A percentile compares a stretch with the other conserved stretches of the same genome.
phyloP scores from a whole-genome alignment of 2,888 invertebrate species.

The Rhorus exstirpatorius region DNA sequence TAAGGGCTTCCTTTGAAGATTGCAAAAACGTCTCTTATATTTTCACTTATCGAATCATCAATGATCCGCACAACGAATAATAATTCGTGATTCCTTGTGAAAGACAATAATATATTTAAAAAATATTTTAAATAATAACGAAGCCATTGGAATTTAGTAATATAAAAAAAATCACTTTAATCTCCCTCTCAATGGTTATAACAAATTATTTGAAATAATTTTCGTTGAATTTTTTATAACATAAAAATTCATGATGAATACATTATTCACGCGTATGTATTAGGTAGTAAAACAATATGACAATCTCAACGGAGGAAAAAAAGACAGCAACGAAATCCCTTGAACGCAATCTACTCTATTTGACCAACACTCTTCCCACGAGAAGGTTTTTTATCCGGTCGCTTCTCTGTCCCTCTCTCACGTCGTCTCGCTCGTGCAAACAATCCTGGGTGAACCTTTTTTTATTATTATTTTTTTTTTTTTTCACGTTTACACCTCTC shows the following conservation, averaged over 20 bases:
- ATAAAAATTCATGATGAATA: not conserved
- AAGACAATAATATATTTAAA: no score
- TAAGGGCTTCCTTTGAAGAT: no score
- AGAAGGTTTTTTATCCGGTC: conserved; percentile 73
- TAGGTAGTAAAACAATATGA: conserved; percentile 42
- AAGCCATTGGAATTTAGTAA: no score
- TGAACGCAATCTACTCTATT: conserved; percentile 75
- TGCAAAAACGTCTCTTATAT: no score
- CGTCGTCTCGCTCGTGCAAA: conserved; percentile 76
- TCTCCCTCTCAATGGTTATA: no score
- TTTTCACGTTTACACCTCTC: conserved; percentile 66
- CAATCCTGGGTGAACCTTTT: conserved; percentile 78
- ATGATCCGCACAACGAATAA: no score
- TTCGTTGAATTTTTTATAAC: not conserved
- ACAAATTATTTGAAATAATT: not conserved
- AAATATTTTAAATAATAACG: no score
- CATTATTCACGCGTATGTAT: not conserved
- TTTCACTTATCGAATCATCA: no score
- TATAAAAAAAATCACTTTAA: no score
- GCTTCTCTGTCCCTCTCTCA: conserved; percentile 70
- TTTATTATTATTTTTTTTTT: conserved; percentile 69
- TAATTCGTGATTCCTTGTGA: no score
- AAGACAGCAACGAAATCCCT: conserved; percentile 54
- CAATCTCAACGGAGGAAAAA: conserved; percentile 41
- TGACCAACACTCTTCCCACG: conserved; percentile 78